A percentile compares a stretch with the other conserved stretches of the same genome.
Conservation (phyloP, 64 coral and sea anemone genomes). For the Actinia tenebrosa region DNA sequence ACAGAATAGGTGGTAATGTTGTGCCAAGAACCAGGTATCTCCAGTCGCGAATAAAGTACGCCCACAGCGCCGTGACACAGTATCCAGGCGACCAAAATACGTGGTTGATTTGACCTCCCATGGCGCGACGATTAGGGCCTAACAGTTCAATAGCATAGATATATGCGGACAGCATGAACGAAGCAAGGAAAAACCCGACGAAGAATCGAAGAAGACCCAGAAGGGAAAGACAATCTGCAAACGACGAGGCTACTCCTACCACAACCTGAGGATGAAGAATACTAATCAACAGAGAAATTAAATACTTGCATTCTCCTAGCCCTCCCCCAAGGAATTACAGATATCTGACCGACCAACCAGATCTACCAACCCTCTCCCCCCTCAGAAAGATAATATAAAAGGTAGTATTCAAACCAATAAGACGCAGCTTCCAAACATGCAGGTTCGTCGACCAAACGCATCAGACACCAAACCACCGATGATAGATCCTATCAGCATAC, state of each 20-base stretch:
- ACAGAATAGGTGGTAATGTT: slow-evolving; percentile 38
- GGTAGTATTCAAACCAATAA: slow-evolving; percentile 34
- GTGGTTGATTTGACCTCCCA: slow-evolving; percentile 75
- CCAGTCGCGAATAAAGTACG: slow-evolving; percentile 71
- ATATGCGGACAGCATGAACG: slow-evolving; percentile 57
- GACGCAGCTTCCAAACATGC: slow-evolving; percentile 43
- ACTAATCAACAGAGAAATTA: background rate
- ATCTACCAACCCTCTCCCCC: background rate
- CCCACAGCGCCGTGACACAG: slow-evolving; percentile 45
- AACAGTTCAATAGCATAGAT: slow-evolving; percentile 63
- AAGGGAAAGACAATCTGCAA: slow-evolving; percentile 58
- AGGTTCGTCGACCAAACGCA: slow-evolving; percentile 50
- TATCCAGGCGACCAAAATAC: slow-evolving; percentile 51
- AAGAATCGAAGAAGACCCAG: slow-evolving; percentile 66
- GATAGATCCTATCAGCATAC: slow-evolving; percentile 71
- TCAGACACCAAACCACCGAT: slow-evolving; percentile 56
- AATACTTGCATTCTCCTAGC: too few species aligned
- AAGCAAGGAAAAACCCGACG: slow-evolving; percentile 36
- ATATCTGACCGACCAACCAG: too few species aligned
- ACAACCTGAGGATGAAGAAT: slow-evolving; percentile 14
- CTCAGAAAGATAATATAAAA: background rate
- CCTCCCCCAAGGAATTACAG: too few species aligned
- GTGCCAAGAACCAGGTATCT: slow-evolving; percentile 46
- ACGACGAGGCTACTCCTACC: slow-evolving; percentile 55
- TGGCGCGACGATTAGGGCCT: slow-evolving; percentile 45